Evolutionary conservation across 2,113 vertebrate genomes (phyloP), one percentile per base, ranked within the genome.

Genomic region (Nestor notabilis): DNA sequence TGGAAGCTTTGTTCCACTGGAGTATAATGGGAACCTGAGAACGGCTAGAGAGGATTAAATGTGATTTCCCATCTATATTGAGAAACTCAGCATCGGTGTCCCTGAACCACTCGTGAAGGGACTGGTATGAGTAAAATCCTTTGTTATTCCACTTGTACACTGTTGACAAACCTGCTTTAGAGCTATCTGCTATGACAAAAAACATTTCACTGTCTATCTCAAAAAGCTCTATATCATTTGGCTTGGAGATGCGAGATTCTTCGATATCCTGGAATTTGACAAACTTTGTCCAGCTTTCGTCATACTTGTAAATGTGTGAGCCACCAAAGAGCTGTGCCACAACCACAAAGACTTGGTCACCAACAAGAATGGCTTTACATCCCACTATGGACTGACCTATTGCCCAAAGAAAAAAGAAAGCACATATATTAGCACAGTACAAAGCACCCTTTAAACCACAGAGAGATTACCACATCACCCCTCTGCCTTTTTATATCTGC

Each of bases 91-190:
- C 99, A 33, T 99, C 99, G 0, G 99, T 99, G 98, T 99, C 99
- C 23, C 99, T 98, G 97, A 99, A 99, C 99, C 99, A 99, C 96
- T 99, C 99, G 0, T 99, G 99, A 90, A 99, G 97, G 8, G 99
- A 99, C 96, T 99, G 99, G 96, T 99, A 99, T 0, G 99, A 99
- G 91, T 99, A 99, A 97, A 99, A 99, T 1, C 99, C 99, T 94
- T 99, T 99, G 97, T 98, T 99, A 69, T 99, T 99, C 99, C 99
- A 99, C 43, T 99, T 99, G 93, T 99, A 99, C 33, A 99, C 98
- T 0, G 99, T 99, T 4, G 99, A 99, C 94, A 99, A 98, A 27
- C 99, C 99, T 0, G 99, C 99, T 96, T 99, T 99, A 2, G 99
- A 99, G 97, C 99, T 99, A 96, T 99, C 99, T 1, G 99, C 99